Base-by-base conservation (phyloP, 1,140 invertebrate genomes). In the Drosophila yakuba region DNA sequence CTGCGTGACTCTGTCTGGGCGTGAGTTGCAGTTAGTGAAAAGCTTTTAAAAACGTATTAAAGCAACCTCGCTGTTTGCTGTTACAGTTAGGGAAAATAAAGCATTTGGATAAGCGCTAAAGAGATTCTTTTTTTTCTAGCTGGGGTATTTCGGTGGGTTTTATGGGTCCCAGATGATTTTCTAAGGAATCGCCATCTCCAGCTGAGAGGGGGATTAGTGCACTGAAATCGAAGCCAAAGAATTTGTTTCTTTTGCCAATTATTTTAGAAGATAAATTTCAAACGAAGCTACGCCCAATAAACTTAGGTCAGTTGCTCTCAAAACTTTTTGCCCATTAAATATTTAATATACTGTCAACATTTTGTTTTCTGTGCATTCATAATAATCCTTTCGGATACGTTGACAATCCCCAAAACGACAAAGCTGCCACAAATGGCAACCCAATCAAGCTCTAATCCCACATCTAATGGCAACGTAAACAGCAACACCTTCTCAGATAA, bases 371-470 rank as follows among this genome's bases (percentile, higher is more conserved):
- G 60, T 51, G 45, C 38, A n/a, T 2, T 35, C 12, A 72, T 23
- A 50, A 58, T 71, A 71, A 71, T 71, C 67, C 67, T 39, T 57
- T 69, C 17, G n/a, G 15, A 58, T 35, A 64, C 64, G 64, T 45
- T 58, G 68, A 71, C 68, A 72, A 71, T 72, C 66, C 66, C 66
- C 66, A 41, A 71, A 71, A 71, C 41, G 63, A 77, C 74, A 77
- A 61, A 77, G 56, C 74, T 77, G 74, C 77, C 74, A 77, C 74
- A 77, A 77, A 77, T 77, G 74, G 74, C 74, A 55, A 76, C 54
- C 74, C 73, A 58, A 77, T 77, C 74, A 77, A 77, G 74, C 72
- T 69, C 74, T 77, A 77, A 77, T 77, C 74, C 74, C 64, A 59
- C 74, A 50, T 74, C 69, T 74, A 74, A 74, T 74, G 68, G 72